phyloP scores from a whole-genome alignment of 2,113 vertebrate species.

The Phaethon lepturus region DNA sequence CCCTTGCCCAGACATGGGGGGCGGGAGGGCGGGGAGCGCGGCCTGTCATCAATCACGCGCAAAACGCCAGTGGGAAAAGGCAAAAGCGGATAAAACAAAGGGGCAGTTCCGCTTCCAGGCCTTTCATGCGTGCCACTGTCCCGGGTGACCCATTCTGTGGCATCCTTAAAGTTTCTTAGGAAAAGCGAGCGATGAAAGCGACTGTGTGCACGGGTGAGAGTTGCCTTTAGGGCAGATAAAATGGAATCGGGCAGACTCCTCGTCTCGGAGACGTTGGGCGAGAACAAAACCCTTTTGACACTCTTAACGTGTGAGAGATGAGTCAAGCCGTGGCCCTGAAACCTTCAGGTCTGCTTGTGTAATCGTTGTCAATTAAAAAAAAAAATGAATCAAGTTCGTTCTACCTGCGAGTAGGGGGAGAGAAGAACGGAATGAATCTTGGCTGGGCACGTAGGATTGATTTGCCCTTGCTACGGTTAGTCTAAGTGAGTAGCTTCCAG shows the following conservation, averaged over 20 bases:
- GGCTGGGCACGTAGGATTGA: not conserved
- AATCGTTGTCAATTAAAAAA: not conserved
- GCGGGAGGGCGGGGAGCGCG: constrained; percentile 41
- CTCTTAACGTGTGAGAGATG: not conserved
- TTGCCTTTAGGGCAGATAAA: constrained; percentile 55
- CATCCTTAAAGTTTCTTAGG: not conserved
- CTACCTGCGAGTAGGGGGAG: not conserved
- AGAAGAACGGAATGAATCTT: not conserved
- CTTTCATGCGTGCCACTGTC: not conserved
- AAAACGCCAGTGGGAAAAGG: constrained; percentile 66
- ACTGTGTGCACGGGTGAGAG: not conserved
- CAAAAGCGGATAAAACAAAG: constrained; percentile 75
- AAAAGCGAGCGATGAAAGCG: not conserved
- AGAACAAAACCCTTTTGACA: not conserved
- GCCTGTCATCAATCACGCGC: constrained; percentile 78
- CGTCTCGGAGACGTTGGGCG: not conserved
- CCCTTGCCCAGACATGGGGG: not conserved
- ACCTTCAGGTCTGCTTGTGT: not conserved
- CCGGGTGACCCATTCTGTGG: not conserved
- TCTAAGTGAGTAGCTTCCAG: not conserved
- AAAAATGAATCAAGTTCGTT: not conserved
- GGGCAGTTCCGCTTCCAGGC: not conserved
- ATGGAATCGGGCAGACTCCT: not conserved
- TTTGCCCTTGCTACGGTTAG: not conserved
- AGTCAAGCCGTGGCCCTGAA: not conserved